Evolutionary conservation across 2,888 invertebrate species (phyloP), one percentile per base, ranked within the genome.

Genomic region (Elmis aenea): DNA sequence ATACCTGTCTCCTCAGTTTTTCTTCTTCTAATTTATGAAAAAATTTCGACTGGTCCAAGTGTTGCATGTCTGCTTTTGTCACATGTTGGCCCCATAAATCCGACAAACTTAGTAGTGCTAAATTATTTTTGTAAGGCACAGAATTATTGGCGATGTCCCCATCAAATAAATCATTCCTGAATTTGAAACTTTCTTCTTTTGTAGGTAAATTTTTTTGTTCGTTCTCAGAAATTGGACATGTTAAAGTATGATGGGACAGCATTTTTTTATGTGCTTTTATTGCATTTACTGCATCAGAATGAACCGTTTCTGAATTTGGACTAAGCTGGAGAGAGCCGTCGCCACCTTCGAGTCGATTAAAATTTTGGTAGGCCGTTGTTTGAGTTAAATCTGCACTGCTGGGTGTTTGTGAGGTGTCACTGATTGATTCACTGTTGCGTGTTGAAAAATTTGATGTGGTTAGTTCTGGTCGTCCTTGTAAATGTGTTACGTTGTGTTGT

Each of bases 1-100:
- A 63, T 70, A 86, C 87, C 72, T 85, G 81, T 56, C 89, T 71
- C 39, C 85, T 75, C 21, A 85, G 68, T 56, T 79, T 79, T 60
- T 89, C 88, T 61, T 88, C 88, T 58, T 86, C 83, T 2, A 86
- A 64, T 55, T 78, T 79, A 16, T 68, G 59, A 20, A 48, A 30
- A 30, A 53, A 35, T 22, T 42, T 38, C 9, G 31, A 24, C 11
- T 26, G 25, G 12, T 43, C 38, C 12, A 10, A 27, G 41, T 30
- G 33, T 24, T 38, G 57, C 58, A 66, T 37, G 42, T 58, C 22
- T 52, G 58, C 33, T 40, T 48, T 45, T 16, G 39, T 45, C 3
- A 46, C 47, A 12, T 39, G 42, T 13, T 71, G 42, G 20, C 74
- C 77, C 83, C 83, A 83, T 32, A 83, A 68, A 52, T 82, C 79